phyloP scores from a whole-genome alignment of 53 echinoderm and acorn worm genomes.

The Antedon mediterranea region DNA sequence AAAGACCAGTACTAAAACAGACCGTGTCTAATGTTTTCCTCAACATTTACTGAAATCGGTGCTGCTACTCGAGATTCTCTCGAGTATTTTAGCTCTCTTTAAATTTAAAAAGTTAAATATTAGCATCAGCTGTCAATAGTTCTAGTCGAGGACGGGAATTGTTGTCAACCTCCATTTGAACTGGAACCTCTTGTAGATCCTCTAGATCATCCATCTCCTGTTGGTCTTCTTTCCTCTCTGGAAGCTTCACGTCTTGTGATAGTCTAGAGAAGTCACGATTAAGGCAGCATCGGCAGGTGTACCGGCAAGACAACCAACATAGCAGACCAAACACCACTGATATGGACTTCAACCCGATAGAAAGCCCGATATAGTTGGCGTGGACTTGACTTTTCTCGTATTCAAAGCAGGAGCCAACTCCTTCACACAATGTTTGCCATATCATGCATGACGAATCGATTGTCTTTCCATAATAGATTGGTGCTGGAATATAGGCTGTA shows the following conservation, averaged over 20 bases:
- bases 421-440: slow-evolving; percentile 7
- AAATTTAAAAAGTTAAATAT: background rate
- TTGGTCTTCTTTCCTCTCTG: background rate
- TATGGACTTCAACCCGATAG: background rate
- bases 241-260: background rate
- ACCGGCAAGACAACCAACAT: background rate
- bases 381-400: background rate
- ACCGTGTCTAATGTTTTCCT: too few relatives aligned
- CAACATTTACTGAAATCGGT: too few relatives aligned
- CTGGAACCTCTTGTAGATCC: background rate
- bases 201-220: background rate
- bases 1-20: too few relatives aligned
- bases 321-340: background rate
- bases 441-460: background rate
- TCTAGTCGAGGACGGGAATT: background rate
- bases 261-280: background rate
- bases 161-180: background rate
- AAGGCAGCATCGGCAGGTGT: background rate
- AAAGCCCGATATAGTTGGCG: background rate
- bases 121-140: background rate
- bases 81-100: too few relatives aligned
- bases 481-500: slow-evolving; percentile 3
- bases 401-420: slow-evolving; percentile 6
- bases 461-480: background rate
- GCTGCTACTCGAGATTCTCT: too few relatives aligned